Percentiles rank a stretch among this genome's conserved stretches.
Evolutionary conservation across 2,888 invertebrate genomes (phyloP).

Genomic region (Biston stratarius): DNA sequence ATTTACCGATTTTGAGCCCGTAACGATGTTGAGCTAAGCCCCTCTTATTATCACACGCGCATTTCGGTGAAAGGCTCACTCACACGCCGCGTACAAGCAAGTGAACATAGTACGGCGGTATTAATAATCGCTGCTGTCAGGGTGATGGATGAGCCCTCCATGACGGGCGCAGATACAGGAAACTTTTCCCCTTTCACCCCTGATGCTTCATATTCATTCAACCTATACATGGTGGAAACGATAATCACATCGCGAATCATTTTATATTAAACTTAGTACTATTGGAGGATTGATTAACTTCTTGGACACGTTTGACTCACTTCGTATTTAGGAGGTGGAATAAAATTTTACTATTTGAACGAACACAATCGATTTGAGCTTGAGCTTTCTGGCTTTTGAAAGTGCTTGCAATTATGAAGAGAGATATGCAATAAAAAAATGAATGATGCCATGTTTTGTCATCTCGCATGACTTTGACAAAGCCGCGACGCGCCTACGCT

Average conservation of each 20-base stretch:
- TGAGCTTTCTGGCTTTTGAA: conserved; percentile 26
- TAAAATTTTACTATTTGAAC: conserved; percentile 27
- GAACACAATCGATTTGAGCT: conserved; percentile 22
- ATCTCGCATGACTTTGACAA: conserved; percentile 29
- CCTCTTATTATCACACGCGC: conserved; percentile 44
- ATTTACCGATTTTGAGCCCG: conserved; percentile 20
- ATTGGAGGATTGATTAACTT: conserved; percentile 19
- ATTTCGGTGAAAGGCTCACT: conserved; percentile 63
- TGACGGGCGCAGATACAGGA: conserved; percentile 72
- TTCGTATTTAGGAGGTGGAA: conserved; percentile 5
- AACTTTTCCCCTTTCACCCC: conserved; percentile 54
- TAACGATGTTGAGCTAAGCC: conserved; percentile 48
- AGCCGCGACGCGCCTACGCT: conserved; percentile 53
- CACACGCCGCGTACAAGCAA: conserved; percentile 57
- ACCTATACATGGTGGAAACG: conserved; percentile 26
- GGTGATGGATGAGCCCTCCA: conserved; percentile 73
- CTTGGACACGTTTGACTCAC: conserved; percentile 21
- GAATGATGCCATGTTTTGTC: conserved; percentile 28
- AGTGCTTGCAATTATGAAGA: conserved; percentile 42
- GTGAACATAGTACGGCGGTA: conserved; percentile 54
- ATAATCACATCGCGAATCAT: conserved; percentile 33
- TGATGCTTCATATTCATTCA: conserved; percentile 41
- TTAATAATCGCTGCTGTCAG: conserved; percentile 78
- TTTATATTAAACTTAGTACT: conserved; percentile 1
- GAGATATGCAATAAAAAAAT: conserved; percentile 36